Evolutionary conservation across 2,888 invertebrate genomes (phyloP).

Genomic region (Cantharis flavilabris): DNA sequence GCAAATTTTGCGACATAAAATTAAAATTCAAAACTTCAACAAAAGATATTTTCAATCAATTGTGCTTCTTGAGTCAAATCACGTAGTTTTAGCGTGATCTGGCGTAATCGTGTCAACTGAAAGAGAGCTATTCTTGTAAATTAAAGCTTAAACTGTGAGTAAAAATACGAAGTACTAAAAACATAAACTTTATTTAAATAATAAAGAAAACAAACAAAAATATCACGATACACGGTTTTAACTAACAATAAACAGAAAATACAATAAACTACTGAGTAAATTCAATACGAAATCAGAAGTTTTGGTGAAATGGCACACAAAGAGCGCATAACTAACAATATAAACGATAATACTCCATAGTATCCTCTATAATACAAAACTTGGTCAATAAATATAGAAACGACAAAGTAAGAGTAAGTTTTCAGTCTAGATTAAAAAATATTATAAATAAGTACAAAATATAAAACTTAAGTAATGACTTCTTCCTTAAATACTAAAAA

Average conservation of each 20-base stretch:
- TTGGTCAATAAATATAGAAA: not conserved
- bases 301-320: not conserved
- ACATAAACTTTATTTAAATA: not conserved
- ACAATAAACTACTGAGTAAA: not conserved
- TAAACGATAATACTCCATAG: not conserved
- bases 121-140: too few relatives aligned
- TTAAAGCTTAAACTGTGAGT: too few relatives aligned
- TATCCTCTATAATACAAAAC: not conserved
- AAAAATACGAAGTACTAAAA: too few relatives aligned
- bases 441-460: not conserved
- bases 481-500: not conserved
- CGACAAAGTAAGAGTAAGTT: not conserved
- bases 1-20: too few relatives aligned
- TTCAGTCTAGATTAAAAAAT: not conserved
- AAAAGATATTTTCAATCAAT: too few relatives aligned
- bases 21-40: too few relatives aligned
- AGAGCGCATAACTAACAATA: not conserved
- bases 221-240: not conserved
- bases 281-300: not conserved
- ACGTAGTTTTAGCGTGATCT: too few relatives aligned
- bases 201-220: not conserved
- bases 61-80: too few relatives aligned
- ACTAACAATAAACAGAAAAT: not conserved
- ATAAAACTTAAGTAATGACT: not conserved
- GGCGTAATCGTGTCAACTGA: too few relatives aligned